These are phyloP conservation scores for Peromyscus melanophrys DNA, from an alignment of 2,797 vertebrate genomes.

Conservation along the genomic window DNA sequence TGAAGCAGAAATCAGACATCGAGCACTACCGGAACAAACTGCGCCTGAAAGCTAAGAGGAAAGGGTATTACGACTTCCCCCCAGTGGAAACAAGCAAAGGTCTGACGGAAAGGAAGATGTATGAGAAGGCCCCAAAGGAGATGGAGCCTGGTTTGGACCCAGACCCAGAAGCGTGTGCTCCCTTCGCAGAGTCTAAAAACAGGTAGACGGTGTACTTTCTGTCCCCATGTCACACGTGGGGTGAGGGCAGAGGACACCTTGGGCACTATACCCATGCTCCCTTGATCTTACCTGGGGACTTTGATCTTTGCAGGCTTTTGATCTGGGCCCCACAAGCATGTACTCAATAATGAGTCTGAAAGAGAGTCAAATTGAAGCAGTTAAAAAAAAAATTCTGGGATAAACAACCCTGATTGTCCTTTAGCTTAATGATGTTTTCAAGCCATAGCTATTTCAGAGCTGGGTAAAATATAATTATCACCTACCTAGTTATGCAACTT, in stretches of 20 bases:
- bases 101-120: conserved; percentile 91
- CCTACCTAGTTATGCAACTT: conserved; percentile 36
- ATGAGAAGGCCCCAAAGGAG: conserved; percentile 93
- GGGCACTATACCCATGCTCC: neutral
- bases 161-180: conserved; percentile 94
- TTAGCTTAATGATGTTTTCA: conserved; percentile 59
- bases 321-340: neutral
- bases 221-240: neutral
- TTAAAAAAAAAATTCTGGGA: neutral
- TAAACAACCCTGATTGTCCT: conserved; percentile 50
- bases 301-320: neutral
- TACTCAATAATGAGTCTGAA: conserved; percentile 14
- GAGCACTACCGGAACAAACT: conserved; percentile 99
- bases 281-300: neutral
- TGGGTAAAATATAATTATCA: conserved; percentile 56
- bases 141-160: conserved; percentile 93
- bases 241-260: neutral
- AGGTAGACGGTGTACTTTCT: conserved; percentile 89
- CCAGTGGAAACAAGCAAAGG: conserved; percentile 90
- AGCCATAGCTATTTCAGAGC: conserved; percentile 52
- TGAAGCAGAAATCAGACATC: conserved; percentile 99
- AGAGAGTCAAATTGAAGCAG: conserved; percentile 62
- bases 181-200: conserved; percentile 94
- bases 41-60: conserved; percentile 97
- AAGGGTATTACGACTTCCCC: conserved; percentile 98